phyloP scores from a whole-genome alignment of 37 sponge, comb jelly and placozoan genomes.

The Halisarca cf. caerulea region DNA sequence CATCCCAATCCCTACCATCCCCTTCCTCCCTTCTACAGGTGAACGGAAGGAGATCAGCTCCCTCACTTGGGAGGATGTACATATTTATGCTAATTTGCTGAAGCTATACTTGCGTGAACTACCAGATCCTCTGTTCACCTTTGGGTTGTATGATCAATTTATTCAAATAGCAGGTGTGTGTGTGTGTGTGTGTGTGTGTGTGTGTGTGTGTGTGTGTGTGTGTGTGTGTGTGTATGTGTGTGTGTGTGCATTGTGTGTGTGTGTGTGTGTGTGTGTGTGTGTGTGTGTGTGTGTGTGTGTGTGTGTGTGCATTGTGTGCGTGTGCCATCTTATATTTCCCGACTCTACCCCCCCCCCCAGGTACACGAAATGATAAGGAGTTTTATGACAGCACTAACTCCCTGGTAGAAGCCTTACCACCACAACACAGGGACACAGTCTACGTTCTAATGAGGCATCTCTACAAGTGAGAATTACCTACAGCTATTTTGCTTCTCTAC shows the following conservation, averaged over 20 bases:
- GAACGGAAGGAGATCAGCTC: conserved; percentile 32
- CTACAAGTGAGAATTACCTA: conserved; percentile 52
- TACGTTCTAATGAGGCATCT: conserved; percentile 59
- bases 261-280: conserved; percentile 14
- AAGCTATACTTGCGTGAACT: conserved; percentile 87
- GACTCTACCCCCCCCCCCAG: not conserved
- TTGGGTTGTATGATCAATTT: conserved; percentile 61
- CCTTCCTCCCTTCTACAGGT: conserved; percentile 14
- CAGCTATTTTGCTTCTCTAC: no score
- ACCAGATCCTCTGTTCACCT: conserved; percentile 79
- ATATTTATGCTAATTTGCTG: conserved; percentile 60
- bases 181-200: conserved; percentile 24
- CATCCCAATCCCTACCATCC: not conserved
- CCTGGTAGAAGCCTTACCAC: conserved; percentile 49
- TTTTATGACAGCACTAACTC: conserved; percentile 1
- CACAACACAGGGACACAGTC: conserved; percentile 57
- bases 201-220: conserved; percentile 22
- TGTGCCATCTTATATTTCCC: conserved; percentile 10
- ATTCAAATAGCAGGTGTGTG: conserved; percentile 69
- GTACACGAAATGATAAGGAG: not conserved
- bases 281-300: conserved; percentile 18
- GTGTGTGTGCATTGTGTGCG: not conserved
- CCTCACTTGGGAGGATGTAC: conserved; percentile 35
- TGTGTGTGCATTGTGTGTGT: not conserved
- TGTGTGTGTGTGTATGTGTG: conserved; percentile 17